Evolutionary conservation across 2,113 vertebrate species (phyloP), one percentile per base, ranked within the genome.

Genomic region (Scartelaos histophorus): DNA sequence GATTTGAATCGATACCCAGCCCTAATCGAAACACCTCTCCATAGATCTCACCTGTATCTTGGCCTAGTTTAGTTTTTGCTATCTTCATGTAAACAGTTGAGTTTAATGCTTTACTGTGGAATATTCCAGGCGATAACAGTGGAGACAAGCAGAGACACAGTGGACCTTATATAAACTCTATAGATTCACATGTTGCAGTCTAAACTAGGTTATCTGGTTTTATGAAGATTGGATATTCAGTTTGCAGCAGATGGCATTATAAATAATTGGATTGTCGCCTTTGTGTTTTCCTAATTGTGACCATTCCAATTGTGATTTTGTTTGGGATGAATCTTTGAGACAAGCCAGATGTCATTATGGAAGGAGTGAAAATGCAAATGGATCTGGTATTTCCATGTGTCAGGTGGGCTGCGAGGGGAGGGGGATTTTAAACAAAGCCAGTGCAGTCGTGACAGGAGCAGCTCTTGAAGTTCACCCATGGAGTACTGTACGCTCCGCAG

Each of bases 321-420:
- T 54, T 54, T n/a, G 51, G 51, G 6, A 54, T 54, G 6, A 54
- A 54, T 54, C 49, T 51, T 51, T 51, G 15, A 51, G 49, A 51
- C 15, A 51, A 56, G 22, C 16, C 56, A 58, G 87, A 91, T 88
- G 88, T 81, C 56, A 90, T 90, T 90, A 58, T 81, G 85, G 89
- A 90, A 82, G 74, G 54, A 89, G 90, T 87, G 80, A 83, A 90
- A 88, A 91, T 89, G 86, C 87, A 82, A 87, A 91, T 90, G 54
- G 78, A 80, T 5, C 29, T 60, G 73, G 85, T 86, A 76, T 87
- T 89, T 84, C 82, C 80, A 84, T 79, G 77, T 84, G 79, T 74
- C 90, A 89, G 88, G 87, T 91, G 84, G 60, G 46, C 29, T 49
- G 57, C 19, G 49, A 16, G 24, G 67, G 51, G 19, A n/a, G n/a